phyloP scores from a whole-genome alignment of 2,113 vertebrate genomes.

The Calypte anna region DNA sequence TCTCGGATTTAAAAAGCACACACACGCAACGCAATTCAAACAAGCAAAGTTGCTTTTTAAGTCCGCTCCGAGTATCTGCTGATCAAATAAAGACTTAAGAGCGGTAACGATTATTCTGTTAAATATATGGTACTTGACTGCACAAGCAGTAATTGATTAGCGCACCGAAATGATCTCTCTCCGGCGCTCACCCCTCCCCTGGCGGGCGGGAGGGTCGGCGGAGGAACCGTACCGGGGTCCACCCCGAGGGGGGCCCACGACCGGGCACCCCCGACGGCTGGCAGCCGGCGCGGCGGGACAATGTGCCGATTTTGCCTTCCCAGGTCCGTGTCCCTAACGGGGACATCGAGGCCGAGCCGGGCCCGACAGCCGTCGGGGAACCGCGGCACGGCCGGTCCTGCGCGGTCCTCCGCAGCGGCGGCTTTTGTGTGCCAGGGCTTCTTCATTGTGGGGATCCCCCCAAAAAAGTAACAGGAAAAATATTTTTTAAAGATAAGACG shows the following conservation, averaged over 20 bases:
- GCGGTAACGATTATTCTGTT: slow-evolving; percentile 78
- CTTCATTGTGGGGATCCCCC: not conserved
- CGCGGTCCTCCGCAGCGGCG: not conserved
- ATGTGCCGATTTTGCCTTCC: not conserved
- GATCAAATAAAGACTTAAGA: slow-evolving; percentile 79
- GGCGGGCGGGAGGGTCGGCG: not conserved
- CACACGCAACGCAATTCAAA: slow-evolving; percentile 29
- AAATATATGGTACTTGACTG: slow-evolving; percentile 76
- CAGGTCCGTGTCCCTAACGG: not conserved
- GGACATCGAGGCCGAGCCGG: not conserved
- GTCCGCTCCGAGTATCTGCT: slow-evolving; percentile 71
- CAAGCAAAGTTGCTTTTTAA: slow-evolving; percentile 69
- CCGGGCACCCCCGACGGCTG: not conserved
- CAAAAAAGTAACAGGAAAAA: not conserved
- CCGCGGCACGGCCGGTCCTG: not conserved
- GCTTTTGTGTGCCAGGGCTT: not conserved
- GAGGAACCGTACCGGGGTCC: not conserved
- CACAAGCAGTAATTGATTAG: slow-evolving; percentile 76
- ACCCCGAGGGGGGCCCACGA: not conserved
- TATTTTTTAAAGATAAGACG: not conserved
- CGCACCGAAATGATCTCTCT: slow-evolving; percentile 71
- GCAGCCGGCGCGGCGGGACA: not conserved
- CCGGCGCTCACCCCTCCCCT: slow-evolving; percentile 31
- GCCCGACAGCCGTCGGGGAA: not conserved
- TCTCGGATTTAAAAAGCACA: slow-evolving; percentile 45